Evolutionary conservation across 2,797 vertebrate species (phyloP), one percentile per base, ranked within the genome.

Genomic region (Choloepus didactylus): DNA sequence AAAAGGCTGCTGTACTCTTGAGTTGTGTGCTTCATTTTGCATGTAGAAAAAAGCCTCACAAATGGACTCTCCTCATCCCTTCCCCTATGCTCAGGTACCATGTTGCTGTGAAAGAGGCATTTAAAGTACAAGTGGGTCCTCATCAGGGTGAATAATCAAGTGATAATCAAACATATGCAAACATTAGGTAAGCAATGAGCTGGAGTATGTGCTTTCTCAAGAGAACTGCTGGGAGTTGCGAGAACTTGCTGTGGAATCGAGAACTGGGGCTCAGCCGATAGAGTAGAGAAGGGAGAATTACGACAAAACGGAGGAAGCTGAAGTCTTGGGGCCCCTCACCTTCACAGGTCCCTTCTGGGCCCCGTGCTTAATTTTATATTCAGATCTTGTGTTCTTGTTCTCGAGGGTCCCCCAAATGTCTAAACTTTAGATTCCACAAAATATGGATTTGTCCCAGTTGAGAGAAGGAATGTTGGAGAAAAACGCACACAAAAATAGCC

Each of bases 161-260:
- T 1, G 89, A 94, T 54, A 72, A 97, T 77, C 89, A 88, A 96
- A 95, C 89, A 6, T 3, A 25, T 2, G 10, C 62, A 29, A 35
- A 88, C 97, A 72, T 96, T 5, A 96, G 79, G 88, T 35, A 87
- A 92, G 81, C 0, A 41, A 38, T 60, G 95, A 69, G 69, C 29
- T 1, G 12, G 67, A 62, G 59, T 0, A 6, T 0, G 1, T 0
- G 15, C 41, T 16, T 41, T 73, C 66, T 6, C 5, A 10, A n/a
- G 67, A 41, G 59, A 27, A 8, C 27, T 46, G 85, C 2, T 6
- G 1, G 14, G 4, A 59, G 19, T 5, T 44, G 54, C 1, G 10
- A 76, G 49, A 54, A 46, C 31, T 72, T 4, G 0, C 27, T 7
- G 56, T 6, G 51, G 67, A 69, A 15, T 10, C 4, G 18, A 18